Base-by-base conservation (phyloP, 2,113 vertebrate genomes). In the Dromaius novaehollandiae region DNA sequence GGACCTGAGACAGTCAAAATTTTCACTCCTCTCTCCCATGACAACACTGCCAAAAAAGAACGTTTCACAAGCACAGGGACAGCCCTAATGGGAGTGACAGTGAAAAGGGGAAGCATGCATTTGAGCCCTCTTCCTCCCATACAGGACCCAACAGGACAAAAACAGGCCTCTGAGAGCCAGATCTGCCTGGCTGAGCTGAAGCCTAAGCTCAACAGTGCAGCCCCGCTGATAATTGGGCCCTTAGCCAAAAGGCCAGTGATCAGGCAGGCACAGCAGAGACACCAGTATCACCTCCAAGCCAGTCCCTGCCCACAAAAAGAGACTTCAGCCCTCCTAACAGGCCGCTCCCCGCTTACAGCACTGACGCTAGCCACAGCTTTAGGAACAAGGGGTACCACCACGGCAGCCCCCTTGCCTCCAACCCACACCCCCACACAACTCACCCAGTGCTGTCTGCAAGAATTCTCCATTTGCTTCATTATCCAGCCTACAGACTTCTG, bases 71-170 rank as follows among this genome's bases (percentile, higher is more conserved):
- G 63, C 46, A 20, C 44, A 13, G 28, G 26, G 80, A 70, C 42
- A 32, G 38, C 48, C 38, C 58, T 8, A 13, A 16, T 1, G 9
- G 55, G 21, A 16, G 32, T 3, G 16, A 32, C 56, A 28, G 83
- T 7, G 26, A 32, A n/a, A 11, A 42, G 50, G 66, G 40, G 36
- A 38, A 68, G 51, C 58, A 82, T 6, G 56, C 56, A 17, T 58
- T 17, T 58, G 2, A 0, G 8, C 36, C 32, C 36, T 36, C 46
- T 32, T 21, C 32, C 71, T 68, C 60, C 30, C 40, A 1, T 0
- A 0, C 21, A 40, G 48, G 55, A 13, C 5, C 0, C 0, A 1
- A 4, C 65, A 58, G 34, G 22, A 77, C 11, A 30, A 71, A 50
- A 7, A 3, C 16, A 58, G 15, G 38, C 25, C 25, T 26, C 26